phyloP scores from a whole-genome alignment of 2,113 vertebrate species.

The Rhinolophus ferrumequinum region DNA sequence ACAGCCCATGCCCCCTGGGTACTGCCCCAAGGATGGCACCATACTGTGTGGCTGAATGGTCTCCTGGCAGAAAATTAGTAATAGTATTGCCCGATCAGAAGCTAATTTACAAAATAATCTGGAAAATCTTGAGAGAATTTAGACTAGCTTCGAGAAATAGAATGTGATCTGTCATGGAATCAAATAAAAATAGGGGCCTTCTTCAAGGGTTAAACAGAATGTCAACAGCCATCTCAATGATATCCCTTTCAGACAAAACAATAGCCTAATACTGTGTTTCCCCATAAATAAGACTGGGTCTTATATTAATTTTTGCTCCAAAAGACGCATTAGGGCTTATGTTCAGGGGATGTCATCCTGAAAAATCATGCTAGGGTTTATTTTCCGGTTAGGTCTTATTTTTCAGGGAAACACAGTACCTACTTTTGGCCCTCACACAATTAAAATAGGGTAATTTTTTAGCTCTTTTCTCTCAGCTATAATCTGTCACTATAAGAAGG shows the following conservation, averaged over 20 bases:
- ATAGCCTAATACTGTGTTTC: background rate
- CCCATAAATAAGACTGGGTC: too few relatives aligned
- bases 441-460: background rate
- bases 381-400: too few relatives aligned
- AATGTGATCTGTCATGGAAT: background rate
- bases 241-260: constrained; percentile 22
- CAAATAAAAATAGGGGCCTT: constrained; percentile 52
- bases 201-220: background rate
- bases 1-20: background rate
- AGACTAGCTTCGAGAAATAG: background rate
- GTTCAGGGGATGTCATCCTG: too few relatives aligned
- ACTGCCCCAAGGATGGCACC: background rate
- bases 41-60: background rate
- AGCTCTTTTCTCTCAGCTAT: constrained; percentile 19
- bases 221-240: background rate
- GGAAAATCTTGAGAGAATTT: constrained; percentile 39
- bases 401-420: background rate
- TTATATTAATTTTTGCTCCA: too few relatives aligned
- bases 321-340: too few relatives aligned
- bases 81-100: background rate
- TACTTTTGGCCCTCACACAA: background rate
- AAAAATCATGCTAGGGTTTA: too few relatives aligned
- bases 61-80: background rate
- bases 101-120: constrained; percentile 17
- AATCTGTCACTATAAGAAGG: constrained; percentile 59